A percentile compares a stretch with the other conserved stretches of the same genome.
Conservation (phyloP, 1,140 invertebrate species). For the Drosophila subpulchrella region DNA sequence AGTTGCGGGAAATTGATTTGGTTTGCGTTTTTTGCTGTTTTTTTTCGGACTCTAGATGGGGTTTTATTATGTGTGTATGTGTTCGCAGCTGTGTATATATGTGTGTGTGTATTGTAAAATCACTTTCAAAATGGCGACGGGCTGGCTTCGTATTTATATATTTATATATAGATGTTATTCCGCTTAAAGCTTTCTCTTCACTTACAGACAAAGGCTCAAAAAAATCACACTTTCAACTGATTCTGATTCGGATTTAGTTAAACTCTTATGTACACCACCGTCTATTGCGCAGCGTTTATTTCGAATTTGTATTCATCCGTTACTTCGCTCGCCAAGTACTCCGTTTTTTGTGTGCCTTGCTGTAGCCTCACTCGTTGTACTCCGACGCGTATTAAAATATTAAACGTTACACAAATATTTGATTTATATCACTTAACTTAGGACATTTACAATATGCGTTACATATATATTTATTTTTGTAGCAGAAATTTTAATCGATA, state of each 20-base stretch:
- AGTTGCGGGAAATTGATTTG: constrained; percentile 53
- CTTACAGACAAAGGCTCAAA: constrained; percentile 79
- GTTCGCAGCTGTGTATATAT: constrained; percentile 48
- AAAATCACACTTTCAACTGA: constrained; percentile 81
- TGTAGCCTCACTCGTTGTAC: constrained; percentile 80
- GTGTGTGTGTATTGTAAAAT: constrained; percentile 68
- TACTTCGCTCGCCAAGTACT: constrained; percentile 66
- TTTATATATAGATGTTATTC: constrained; percentile 74
- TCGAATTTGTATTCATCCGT: constrained; percentile 33
- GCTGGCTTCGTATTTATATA: constrained; percentile 70
- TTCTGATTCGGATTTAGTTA: constrained; percentile 67
- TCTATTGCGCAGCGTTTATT: constrained; percentile 65
- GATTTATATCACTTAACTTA: constrained; percentile 81
- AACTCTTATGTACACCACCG: constrained; percentile 66
- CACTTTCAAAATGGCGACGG: constrained; percentile 83
- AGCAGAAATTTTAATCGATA: constrained; percentile 82
- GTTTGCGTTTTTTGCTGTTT: constrained; percentile 37
- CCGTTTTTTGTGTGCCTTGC: constrained; percentile 53
- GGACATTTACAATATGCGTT: constrained; percentile 82
- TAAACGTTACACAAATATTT: constrained; percentile 80
- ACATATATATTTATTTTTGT: constrained; percentile 77
- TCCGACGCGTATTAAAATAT: constrained; percentile 80
- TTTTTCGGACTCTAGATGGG: constrained; percentile 54
- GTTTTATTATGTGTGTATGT: constrained; percentile 45
- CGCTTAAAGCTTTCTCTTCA: constrained; percentile 81